Evolutionary conservation across 53 echinoderm and acorn worm species (phyloP).

Genomic region (Temnopleurus reevesii): DNA sequence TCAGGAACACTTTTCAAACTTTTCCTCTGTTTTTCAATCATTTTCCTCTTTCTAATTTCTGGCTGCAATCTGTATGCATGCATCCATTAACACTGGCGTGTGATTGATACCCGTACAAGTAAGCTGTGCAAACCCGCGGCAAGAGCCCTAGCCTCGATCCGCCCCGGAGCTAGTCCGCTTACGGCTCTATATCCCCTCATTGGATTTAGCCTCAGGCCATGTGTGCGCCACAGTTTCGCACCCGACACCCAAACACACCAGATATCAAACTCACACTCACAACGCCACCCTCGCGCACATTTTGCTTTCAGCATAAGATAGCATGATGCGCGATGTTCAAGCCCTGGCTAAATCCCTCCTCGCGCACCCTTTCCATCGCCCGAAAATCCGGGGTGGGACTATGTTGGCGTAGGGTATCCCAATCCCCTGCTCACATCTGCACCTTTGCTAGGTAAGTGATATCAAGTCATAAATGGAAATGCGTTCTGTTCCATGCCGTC

Average conservation of each 20-base stretch:
- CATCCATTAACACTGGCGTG: conserved; percentile 54
- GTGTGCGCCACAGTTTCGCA: conserved; percentile 48
- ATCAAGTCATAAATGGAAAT: conserved; percentile 58
- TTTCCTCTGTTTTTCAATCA: not conserved
- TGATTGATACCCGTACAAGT: conserved; percentile 53
- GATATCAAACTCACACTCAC: not conserved
- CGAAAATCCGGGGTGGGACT: conserved; percentile 41
- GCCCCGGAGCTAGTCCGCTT: conserved; percentile 57
- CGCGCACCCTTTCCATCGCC: conserved; percentile 5
- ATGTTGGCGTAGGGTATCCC: conserved; percentile 51
- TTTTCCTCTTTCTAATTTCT: conserved; percentile 41
- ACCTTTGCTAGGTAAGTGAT: conserved; percentile 35
- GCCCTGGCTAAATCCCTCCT: conserved; percentile 14
- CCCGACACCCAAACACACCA: conserved; percentile 51
- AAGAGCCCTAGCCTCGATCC: conserved; percentile 34
- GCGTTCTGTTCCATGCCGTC: conserved; percentile 51
- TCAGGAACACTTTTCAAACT: not conserved
- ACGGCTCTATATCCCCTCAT: conserved; percentile 57
- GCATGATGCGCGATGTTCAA: not conserved
- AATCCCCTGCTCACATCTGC: conserved; percentile 53
- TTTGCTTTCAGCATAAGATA: conserved; percentile 22
- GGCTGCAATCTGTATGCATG: conserved; percentile 31
- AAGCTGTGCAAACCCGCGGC: conserved; percentile 54
- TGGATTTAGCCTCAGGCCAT: conserved; percentile 58
- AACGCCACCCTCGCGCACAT: conserved; percentile 10